Evolutionary conservation across 2,113 vertebrate species (phyloP).

Genomic region (human (Homo sapiens)): GRCh38 chr2:8380001-8380500

Average conservation of each 20-base stretch:
- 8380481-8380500: rapidly evolving
- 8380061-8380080: background rate
- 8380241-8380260: background rate
- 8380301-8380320: rapidly evolving
- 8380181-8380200: background rate
- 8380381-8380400: background rate
- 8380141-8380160: background rate
- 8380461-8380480: background rate
- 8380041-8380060: background rate
- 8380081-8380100: background rate
- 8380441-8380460: background rate
- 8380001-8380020: background rate
- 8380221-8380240: background rate
- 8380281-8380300: background rate
- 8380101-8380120: rapidly evolving
- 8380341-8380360: background rate
- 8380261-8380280: background rate
- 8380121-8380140: background rate
- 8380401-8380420: background rate
- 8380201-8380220: background rate
- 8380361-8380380: background rate
- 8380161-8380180: background rate
- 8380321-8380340: background rate
- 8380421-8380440: background rate
- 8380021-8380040: background rate